Evolutionary conservation across 2,113 vertebrate species (phyloP), one percentile per base, ranked within the genome.

Genomic region (Leptobrachium ailaonicum): DNA sequence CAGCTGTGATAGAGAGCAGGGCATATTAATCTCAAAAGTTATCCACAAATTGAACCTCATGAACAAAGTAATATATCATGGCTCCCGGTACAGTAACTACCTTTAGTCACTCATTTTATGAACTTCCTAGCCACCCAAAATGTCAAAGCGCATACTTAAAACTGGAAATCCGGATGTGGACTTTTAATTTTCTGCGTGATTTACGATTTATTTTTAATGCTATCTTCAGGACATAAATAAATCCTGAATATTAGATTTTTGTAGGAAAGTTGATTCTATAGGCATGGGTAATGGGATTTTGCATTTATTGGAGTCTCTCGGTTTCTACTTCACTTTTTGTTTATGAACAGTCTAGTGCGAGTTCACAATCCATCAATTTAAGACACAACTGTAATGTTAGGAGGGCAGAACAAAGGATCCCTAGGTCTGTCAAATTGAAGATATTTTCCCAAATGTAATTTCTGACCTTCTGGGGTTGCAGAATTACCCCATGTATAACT

Each of bases 11-110:
- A 43, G 54, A 45, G 64, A 74, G 54, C 50, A 60, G 40, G 47
- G 66, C 53, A 75, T 71, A 75, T 81, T 68, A 58, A 75, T 81
- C 72, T 81, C 79, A 41, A 45, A 73, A 69, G 66, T 75, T 75
- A 81, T 74, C 79, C 54, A 81, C 64, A 81, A 75, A 75, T 75
- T 69, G 66, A 81, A 75, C 79, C 72, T 75, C 66, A 10, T 81
- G 72, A 68, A 75, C 72, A 75, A 58, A 69, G 13, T 43, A 63
- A 81, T 81, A 67, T 60, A 75, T 81, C 79, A 75, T 75, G 64
- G 60, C 53, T 67, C 69, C 20, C 47, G 41, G 64, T 62, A 62
- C 54, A 81, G 41, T 50, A 69, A n/a, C 53, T 71, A 66, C 14
- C 60, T 53, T 63, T 66, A 45, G 45, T 73, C 60, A 66, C 58